Conservation (phyloP, 2,797 vertebrate genomes). For the Hirundo rustica region DNA sequence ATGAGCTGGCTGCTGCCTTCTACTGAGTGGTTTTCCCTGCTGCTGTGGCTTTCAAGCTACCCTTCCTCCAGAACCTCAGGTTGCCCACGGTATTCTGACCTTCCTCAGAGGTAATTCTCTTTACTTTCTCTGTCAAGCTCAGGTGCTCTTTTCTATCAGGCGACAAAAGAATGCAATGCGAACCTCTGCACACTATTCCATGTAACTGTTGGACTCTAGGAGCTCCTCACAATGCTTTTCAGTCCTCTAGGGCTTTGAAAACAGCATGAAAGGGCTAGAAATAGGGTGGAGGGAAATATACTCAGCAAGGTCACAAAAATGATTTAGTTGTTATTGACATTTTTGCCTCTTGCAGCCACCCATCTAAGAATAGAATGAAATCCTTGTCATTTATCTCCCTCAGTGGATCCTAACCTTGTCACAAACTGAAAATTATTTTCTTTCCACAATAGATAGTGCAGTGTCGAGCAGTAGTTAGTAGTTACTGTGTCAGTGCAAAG, state of each 20-base stretch:
- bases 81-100: neutral
- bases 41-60: neutral
- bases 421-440: constrained; percentile 40
- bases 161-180: neutral
- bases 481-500: neutral
- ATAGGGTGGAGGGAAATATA: neutral
- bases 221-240: neutral
- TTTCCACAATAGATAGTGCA: neutral
- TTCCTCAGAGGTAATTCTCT: neutral
- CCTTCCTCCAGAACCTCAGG: neutral
- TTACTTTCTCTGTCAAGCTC: neutral
- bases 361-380: constrained; percentile 31
- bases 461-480: neutral
- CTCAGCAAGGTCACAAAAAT: constrained; percentile 41
- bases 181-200: neutral
- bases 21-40: neutral
- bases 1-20: neutral
- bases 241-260: constrained; percentile 42
- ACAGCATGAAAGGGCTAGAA: constrained; percentile 27
- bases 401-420: constrained; percentile 28
- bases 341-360: constrained; percentile 18
- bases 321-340: constrained; percentile 51
- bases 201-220: neutral
- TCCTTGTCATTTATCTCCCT: constrained; percentile 30
- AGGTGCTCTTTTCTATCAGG: neutral